A percentile compares a stretch with the other conserved stretches of the same genome.
Conservation (phyloP, 2,888 invertebrate species). For the Hirudinaria manillensis region DNA sequence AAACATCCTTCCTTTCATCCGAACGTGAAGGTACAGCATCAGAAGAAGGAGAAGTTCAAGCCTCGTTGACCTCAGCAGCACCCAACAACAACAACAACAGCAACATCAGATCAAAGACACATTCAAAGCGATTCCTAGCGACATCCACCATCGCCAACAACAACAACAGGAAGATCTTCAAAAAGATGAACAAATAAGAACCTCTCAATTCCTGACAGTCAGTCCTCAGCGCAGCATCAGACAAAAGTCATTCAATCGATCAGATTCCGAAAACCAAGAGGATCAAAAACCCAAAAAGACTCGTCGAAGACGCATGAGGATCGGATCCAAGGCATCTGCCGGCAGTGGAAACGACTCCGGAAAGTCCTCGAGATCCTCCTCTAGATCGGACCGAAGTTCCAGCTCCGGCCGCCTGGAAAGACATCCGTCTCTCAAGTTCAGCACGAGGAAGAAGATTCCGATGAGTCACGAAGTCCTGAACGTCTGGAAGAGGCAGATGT, state of each 20-base stretch:
- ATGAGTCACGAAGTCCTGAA: background rate
- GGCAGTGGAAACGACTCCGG: conserved; percentile 24
- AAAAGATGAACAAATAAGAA: background rate
- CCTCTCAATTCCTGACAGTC: background rate
- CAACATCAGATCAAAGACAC: background rate
- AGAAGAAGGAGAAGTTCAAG: conserved; percentile 18
- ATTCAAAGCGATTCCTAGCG: background rate
- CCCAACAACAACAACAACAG: background rate
- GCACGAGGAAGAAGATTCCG: conserved; percentile 12
- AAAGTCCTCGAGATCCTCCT: conserved; percentile 28
- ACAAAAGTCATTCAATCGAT: background rate
- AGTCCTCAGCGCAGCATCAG: background rate
- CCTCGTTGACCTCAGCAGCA: conserved; percentile 1
- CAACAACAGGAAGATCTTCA: background rate
- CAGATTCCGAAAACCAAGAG: background rate
- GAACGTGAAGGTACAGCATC: conserved; percentile 26
- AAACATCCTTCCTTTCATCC: conserved; percentile 5
- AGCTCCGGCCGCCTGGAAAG: conserved; percentile 17
- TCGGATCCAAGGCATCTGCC: background rate
- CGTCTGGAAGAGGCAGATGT: conserved; percentile 6
- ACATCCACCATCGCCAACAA: background rate
- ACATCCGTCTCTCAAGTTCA: conserved; percentile 24
- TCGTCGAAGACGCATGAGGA: background rate
- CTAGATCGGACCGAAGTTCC: conserved; percentile 26
- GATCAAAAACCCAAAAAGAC: background rate